phyloP scores from a whole-genome alignment of 2,113 vertebrate genomes.

The Saiga tatarica region DNA sequence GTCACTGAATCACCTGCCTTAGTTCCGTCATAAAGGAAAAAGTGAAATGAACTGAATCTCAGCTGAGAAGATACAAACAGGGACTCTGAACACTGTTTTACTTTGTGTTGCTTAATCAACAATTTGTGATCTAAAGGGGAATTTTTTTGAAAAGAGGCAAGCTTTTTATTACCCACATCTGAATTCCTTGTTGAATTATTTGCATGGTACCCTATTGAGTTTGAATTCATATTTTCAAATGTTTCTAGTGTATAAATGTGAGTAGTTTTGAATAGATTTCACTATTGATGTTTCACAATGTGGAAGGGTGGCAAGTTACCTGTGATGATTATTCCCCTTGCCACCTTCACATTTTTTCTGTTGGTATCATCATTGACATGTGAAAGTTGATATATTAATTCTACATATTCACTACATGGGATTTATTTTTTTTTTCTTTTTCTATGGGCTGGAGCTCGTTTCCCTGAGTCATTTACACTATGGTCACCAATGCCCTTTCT shows the following conservation, averaged over 20 bases:
- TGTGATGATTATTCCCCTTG: neutral
- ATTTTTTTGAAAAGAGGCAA: neutral
- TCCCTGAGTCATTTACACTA: neutral
- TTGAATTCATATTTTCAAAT: neutral
- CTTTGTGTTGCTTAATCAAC: neutral
- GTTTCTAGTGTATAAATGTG: neutral
- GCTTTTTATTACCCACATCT: neutral
- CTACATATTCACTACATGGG: neutral
- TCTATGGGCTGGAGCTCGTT: neutral
- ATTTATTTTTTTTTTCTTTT: neutral
- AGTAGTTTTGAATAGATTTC: neutral
- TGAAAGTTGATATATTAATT: neutral
- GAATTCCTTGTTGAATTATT: neutral
- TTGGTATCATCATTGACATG: neutral
- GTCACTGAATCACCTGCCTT: neutral
- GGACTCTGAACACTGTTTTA: neutral
- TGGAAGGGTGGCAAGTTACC: neutral
- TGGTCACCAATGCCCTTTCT: neutral
- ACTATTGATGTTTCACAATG: neutral
- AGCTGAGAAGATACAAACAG: neutral
- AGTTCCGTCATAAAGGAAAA: neutral
- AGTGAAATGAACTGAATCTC: neutral
- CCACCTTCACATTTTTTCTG: neutral
- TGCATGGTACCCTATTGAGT: neutral
- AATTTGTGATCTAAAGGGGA: neutral